Conservation (phyloP, 53 echinoderm and acorn worm genomes). For the Glandiceps talaboti region DNA sequence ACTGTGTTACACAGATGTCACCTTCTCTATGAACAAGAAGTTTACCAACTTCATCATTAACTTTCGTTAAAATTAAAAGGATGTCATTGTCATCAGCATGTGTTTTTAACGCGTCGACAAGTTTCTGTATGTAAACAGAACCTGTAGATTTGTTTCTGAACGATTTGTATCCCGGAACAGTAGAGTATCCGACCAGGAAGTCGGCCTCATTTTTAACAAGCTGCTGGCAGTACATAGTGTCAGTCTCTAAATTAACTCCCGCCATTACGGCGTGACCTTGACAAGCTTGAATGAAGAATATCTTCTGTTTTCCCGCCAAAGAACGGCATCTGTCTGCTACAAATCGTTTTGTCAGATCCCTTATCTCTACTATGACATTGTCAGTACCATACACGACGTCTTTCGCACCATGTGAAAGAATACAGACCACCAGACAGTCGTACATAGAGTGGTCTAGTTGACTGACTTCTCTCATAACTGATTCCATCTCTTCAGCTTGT, state of each 20-base stretch:
- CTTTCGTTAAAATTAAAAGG: slow-evolving; percentile 53
- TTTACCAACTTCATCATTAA: slow-evolving; percentile 54
- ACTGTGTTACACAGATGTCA: too few species aligned
- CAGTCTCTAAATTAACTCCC: background rate
- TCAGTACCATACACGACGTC: slow-evolving; percentile 49
- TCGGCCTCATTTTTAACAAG: slow-evolving; percentile 68
- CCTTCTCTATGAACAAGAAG: slow-evolving; percentile 19
- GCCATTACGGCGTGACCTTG: background rate
- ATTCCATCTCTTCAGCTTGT: background rate
- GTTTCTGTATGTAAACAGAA: slow-evolving; percentile 46
- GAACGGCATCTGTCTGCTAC: slow-evolving; percentile 59
- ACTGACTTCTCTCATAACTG: slow-evolving; percentile 16
- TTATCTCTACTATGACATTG: slow-evolving; percentile 53
- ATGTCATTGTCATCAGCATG: slow-evolving; percentile 68
- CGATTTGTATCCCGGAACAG: slow-evolving; percentile 45
- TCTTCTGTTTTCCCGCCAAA: slow-evolving; percentile 71
- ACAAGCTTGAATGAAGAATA: slow-evolving; percentile 56
- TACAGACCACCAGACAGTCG: slow-evolving; percentile 73
- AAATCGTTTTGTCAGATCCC: slow-evolving; percentile 76
- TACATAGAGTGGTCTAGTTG: slow-evolving; percentile 79
- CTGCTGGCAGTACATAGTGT: background rate
- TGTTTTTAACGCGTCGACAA: slow-evolving; percentile 60
- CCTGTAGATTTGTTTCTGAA: background rate
- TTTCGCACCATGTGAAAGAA: slow-evolving; percentile 44
- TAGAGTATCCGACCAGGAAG: slow-evolving; percentile 64